phyloP scores from a whole-genome alignment of 2,888 invertebrate genomes.

The Hoplodrina ambigua region DNA sequence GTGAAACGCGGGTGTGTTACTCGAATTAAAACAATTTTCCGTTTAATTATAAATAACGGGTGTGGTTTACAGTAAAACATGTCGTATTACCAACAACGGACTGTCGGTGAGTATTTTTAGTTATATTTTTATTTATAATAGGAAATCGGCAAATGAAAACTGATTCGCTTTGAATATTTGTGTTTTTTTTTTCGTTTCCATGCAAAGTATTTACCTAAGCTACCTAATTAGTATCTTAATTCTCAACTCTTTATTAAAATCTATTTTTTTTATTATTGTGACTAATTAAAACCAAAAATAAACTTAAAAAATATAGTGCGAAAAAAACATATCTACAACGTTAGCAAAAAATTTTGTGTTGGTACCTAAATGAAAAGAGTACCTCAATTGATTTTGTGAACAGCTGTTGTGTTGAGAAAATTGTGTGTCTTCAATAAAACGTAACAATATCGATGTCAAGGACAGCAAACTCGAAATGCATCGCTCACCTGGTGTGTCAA shows the following conservation, averaged over 20 bases:
- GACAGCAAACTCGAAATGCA: conserved; percentile 11
- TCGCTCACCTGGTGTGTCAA: conserved; percentile 58
- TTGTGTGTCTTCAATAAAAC: neutral
- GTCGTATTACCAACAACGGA: conserved; percentile 78
- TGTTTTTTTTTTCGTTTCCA: neutral
- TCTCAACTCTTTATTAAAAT: neutral
- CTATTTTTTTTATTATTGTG: neutral
- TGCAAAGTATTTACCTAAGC: no score
- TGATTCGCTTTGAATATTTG: neutral
- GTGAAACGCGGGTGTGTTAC: conserved; percentile 67
- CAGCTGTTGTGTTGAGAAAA: conserved; percentile 24
- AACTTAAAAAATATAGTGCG: neutral
- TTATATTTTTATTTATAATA: conserved; percentile 5
- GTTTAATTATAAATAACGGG: conserved; percentile 38
- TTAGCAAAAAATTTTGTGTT: neutral
- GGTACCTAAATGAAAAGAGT: neutral
- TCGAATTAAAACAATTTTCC: conserved; percentile 43
- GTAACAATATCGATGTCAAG: conserved; percentile 6
- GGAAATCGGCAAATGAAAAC: neutral
- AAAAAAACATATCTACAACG: no score
- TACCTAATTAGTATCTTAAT: no score
- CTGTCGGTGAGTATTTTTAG: conserved; percentile 75
- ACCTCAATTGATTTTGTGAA: conserved; percentile 36
- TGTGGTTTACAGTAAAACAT: conserved; percentile 65
- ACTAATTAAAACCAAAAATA: neutral